Conservation (phyloP, 2,113 vertebrate species). For the Psittacus erithacus region DNA sequence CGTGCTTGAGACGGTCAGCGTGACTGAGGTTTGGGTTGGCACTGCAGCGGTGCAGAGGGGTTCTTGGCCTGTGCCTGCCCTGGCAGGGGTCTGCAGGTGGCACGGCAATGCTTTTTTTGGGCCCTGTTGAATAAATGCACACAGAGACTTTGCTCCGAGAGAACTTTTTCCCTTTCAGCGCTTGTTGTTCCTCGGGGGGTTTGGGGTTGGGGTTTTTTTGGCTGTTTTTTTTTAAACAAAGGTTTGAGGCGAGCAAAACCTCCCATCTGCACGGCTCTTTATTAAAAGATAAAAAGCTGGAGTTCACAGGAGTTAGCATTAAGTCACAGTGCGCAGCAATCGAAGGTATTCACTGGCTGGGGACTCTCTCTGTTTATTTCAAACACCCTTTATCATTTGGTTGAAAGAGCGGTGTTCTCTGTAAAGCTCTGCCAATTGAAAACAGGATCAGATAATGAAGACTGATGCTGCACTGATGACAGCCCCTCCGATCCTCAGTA, state of each 20-base stretch:
- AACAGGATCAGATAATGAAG: slow-evolving; percentile 72
- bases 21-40: fast-evolving
- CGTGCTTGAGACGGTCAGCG: fast-evolving
- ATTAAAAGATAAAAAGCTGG: slow-evolving; percentile 72
- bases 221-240: slow-evolving; percentile 21
- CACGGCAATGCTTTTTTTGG: not conserved
- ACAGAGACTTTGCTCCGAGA: not conserved
- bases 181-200: not conserved
- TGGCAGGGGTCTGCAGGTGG: not conserved
- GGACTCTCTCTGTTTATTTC: slow-evolving; percentile 73
- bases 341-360: slow-evolving; percentile 59
- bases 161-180: slow-evolving; percentile 7
- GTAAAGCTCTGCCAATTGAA: slow-evolving; percentile 70
- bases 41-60: fast-evolving
- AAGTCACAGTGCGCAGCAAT: slow-evolving; percentile 68
- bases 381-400: slow-evolving; percentile 70
- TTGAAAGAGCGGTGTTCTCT: slow-evolving; percentile 69
- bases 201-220: not conserved
- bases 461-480: slow-evolving; percentile 58
- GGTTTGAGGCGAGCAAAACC: slow-evolving; percentile 53
- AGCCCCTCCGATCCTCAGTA: slow-evolving; percentile 65
- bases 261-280: slow-evolving; percentile 61
- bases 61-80: not conserved
- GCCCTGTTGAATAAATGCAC: not conserved
- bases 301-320: slow-evolving; percentile 70